These are phyloP conservation scores for Icerya purchasi DNA, from an alignment of 2,888 invertebrate genomes.

Conservation along the genomic window DNA sequence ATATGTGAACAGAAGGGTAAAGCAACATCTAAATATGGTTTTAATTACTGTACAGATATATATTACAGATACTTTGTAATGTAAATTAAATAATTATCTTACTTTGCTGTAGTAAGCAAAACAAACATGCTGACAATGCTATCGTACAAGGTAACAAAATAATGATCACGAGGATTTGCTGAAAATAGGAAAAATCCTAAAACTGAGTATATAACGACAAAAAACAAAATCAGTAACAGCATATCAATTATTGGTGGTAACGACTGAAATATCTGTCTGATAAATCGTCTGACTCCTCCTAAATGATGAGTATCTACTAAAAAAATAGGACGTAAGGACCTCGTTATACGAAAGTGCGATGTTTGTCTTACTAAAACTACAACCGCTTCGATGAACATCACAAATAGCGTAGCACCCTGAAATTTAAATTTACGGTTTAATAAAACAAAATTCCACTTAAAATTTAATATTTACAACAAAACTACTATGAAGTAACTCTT, in stretches of 20 bases:
- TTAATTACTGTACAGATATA: too few relatives aligned
- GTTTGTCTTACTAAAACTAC: conserved; percentile 58
- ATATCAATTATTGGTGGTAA: conserved; percentile 73
- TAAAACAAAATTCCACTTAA: too few relatives aligned
- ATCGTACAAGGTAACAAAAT: conserved; percentile 49
- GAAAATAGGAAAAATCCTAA: conserved; percentile 65
- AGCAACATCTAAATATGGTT: too few relatives aligned
- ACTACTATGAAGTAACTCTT: too few relatives aligned
- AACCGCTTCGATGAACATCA: conserved; percentile 65
- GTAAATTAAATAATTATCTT: conserved; percentile 25
- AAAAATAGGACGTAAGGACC: conserved; percentile 70
- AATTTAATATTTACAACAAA: too few relatives aligned
- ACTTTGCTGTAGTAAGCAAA: conserved; percentile 78
- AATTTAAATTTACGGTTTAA: too few relatives aligned
- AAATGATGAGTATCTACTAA: conserved; percentile 66
- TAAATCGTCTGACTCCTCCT: conserved; percentile 35
- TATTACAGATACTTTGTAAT: too few relatives aligned
- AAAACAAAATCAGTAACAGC: conserved; percentile 61
- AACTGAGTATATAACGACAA: conserved; percentile 60
- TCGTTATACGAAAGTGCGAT: conserved; percentile 67
- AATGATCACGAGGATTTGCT: conserved; percentile 40
- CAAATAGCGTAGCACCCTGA: conserved; percentile 47
- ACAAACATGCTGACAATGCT: conserved; percentile 78
- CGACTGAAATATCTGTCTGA: conserved; percentile 61
- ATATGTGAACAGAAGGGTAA: too few relatives aligned